Conservation (phyloP, 2,797 vertebrate species). For the Myioborus melanocephalus region DNA sequence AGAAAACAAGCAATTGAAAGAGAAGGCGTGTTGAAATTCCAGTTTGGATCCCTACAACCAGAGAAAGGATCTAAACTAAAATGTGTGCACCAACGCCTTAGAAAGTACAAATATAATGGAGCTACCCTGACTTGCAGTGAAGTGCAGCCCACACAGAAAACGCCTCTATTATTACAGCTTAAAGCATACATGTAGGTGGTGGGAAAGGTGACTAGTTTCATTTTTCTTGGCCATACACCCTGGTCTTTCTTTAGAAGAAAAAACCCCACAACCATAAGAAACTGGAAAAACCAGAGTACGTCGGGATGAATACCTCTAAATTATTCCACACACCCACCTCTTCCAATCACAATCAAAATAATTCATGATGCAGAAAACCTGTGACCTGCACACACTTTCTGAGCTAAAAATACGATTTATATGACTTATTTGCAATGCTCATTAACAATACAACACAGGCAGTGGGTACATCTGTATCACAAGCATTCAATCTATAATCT, state of each 20-base stretch:
- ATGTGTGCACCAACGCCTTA: background rate
- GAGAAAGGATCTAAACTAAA: background rate
- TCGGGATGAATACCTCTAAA: background rate
- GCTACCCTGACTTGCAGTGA: background rate
- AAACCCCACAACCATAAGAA: background rate
- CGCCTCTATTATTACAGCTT: conserved; percentile 17
- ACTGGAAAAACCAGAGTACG: background rate
- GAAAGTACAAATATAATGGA: conserved; percentile 7
- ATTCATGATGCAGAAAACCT: conserved; percentile 16
- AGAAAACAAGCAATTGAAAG: background rate
- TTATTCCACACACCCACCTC: conserved; percentile 11
- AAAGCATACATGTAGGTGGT: conserved; percentile 19
- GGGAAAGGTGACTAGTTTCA: conserved; percentile 24
- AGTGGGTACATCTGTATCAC: background rate
- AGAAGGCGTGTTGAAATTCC: background rate
- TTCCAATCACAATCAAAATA: conserved; percentile 14
- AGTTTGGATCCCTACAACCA: background rate
- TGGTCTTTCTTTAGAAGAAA: conserved; percentile 11
- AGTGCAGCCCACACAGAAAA: conserved; percentile 5
- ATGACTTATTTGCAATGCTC: background rate
- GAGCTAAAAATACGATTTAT: background rate
- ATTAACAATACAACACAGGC: background rate
- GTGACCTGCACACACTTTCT: background rate
- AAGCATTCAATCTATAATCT: background rate
- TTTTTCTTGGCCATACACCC: conserved; percentile 18